A percentile compares a stretch with the other conserved stretches of the same genome.
Evolutionary conservation across 2,113 vertebrate species (phyloP).

Genomic region (Thomomys bottae): DNA sequence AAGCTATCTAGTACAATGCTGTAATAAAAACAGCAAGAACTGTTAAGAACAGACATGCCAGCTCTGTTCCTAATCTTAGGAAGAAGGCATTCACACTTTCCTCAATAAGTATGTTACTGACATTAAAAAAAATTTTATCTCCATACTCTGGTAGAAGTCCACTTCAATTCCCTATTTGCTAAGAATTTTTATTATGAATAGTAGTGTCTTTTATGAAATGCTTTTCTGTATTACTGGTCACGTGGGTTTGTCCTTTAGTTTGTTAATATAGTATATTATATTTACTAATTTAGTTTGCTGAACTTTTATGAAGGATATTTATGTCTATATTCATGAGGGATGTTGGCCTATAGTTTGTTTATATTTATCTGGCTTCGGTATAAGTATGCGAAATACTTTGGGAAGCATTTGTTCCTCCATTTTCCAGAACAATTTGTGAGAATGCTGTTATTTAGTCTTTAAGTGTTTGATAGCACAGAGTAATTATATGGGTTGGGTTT

Average conservation of each 20-base stretch:
- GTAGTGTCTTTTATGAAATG: neutral
- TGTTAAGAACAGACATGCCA: neutral
- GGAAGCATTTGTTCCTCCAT: neutral
- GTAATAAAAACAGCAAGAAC: neutral
- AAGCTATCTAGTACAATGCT: neutral
- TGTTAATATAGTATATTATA: neutral
- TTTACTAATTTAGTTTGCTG: neutral
- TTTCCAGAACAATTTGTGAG: neutral
- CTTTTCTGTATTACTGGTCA: neutral
- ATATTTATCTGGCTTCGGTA: neutral
- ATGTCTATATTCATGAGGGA: neutral
- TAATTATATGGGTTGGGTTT: neutral
- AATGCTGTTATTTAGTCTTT: neutral
- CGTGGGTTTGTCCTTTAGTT: neutral
- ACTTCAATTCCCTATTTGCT: neutral
- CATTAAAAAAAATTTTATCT: neutral
- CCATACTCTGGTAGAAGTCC: neutral
- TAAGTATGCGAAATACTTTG: neutral
- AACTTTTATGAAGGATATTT: neutral
- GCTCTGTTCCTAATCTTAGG: neutral
- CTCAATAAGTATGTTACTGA: neutral
- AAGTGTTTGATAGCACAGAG: neutral
- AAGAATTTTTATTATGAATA: neutral
- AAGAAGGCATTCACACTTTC: conserved; percentile 2
- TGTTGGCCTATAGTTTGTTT: neutral